Base-by-base conservation (phyloP, 2,888 invertebrate genomes). In the Monochamus alternatus region DNA sequence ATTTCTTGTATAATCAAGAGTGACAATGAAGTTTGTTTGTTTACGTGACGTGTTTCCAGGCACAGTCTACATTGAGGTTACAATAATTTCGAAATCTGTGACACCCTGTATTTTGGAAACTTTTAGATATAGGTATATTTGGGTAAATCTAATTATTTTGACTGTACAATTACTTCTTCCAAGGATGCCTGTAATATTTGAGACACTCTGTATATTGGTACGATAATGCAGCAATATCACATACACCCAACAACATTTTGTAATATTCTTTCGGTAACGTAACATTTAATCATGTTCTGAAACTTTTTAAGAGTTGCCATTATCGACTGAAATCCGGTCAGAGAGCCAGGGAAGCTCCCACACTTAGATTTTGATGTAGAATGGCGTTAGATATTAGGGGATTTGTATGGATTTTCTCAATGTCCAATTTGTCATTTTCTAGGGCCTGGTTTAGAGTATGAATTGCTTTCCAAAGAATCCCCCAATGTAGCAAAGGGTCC, bases 401-500 rank as follows among this genome's bases (percentile, higher is more conserved):
- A 72, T 72, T 72, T 72, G 72, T 55, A 58, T 62, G 58, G 52
- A 72, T 72, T 65, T 72, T 51, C 59, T 64, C 38, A 44, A 64
- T 52, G 43, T 64, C 52, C 52, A 38, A 71, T 71, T 64, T 70
- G 47, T 70, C 60, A 47, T 62, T 60, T 70, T 69, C 69, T 30
- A 31, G 44, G 52, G 43, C 58, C 69, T 44, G 59, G 64, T 64
- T 64, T 64, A 47, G 47, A 47, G 64, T 47, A 64, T 47, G 47
- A 64, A 47, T 64, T 64, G 64, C 47, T 64, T 64, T 64, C 63
- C 47, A 64, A 64, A 64, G 47, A 47, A 47, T 64, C 47, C 44
- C 64, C 64, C 22, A 64, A 64, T 64, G 64, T 64, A 47, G 47
- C 22, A 47, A 44, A 47, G 64, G 10, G 55, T 31, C 47, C 30